Evolutionary conservation across 2,888 invertebrate species (phyloP), one percentile per base, ranked within the genome.

Genomic region (Cantharis rustica): DNA sequence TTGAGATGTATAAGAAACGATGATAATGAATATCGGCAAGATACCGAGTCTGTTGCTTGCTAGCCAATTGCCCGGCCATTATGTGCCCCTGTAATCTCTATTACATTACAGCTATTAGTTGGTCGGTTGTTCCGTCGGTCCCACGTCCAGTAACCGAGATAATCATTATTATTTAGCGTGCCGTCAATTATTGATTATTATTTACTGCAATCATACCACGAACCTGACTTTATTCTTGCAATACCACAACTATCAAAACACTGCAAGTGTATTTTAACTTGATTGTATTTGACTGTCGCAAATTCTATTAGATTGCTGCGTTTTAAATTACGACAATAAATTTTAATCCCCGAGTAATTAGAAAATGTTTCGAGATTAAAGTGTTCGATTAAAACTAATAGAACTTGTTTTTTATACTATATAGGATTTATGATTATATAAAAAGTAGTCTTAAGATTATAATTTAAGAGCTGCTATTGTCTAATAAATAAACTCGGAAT

Each of bases 111-210:
- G 84, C 85, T 83, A 86, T 86, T 86, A 86, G 84, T 83, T 84
- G 84, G 83, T 84, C 84, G 83, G 79, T 79, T 77, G 80, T 77
- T 80, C 81, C 81, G 80, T 77, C 81, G 83, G 83, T 83, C 84
- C 84, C 84, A 86, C 85, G 86, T 86, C 85, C 84, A 82, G 84
- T 82, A 82, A 82, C 83, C 82, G 81, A 84, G 84, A 84, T 86
- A 86, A 86, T 86, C 84, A 86, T 86, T 86, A 86, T 86, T 86
- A 86, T 87, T 86, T 85, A 84, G 85, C 83, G 80, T 85, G 84
- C 84, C 83, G 84, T 84, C 85, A 86, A 86, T 86, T 86, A 87
- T 86, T 87, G 85, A 86, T 86, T 87, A 86, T 86, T 85, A 86
- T 86, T 85, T 86, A 85, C 85, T 84, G 85, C 84, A 86, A 86